phyloP scores from a whole-genome alignment of 2,113 vertebrate species.

The Prietella phreatophila region DNA sequence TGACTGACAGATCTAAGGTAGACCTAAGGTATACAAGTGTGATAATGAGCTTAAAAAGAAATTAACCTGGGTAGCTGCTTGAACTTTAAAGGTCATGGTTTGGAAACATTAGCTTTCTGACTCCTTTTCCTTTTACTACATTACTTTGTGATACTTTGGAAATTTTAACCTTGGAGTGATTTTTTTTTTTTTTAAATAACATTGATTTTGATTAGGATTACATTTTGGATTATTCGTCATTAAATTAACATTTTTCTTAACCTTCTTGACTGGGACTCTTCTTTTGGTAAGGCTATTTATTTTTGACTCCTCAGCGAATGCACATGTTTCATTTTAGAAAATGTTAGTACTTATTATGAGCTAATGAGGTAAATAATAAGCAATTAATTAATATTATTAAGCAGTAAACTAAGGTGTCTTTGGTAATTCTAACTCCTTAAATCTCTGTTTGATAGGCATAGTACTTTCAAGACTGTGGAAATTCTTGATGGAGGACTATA shows the following conservation, averaged over 20 bases:
- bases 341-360: neutral
- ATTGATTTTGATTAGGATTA: neutral
- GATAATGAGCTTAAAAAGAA: neutral
- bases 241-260: neutral
- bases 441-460: neutral
- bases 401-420: neutral
- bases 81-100: neutral
- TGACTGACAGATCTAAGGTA: neutral
- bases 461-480: neutral
- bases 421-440: neutral
- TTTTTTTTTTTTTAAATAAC: neutral
- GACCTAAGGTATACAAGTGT: neutral
- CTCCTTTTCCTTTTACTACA: neutral
- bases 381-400: neutral
- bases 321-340: neutral
- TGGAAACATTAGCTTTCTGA: neutral
- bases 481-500: neutral
- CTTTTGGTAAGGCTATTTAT: constrained; percentile 3
- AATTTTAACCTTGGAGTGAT: neutral
- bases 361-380: neutral
- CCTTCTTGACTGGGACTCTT: neutral
- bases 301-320: neutral
- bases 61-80: neutral
- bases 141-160: neutral
- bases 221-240: neutral